Base-by-base conservation (phyloP, 2,797 vertebrate species). In the Erithacus rubecula region DNA sequence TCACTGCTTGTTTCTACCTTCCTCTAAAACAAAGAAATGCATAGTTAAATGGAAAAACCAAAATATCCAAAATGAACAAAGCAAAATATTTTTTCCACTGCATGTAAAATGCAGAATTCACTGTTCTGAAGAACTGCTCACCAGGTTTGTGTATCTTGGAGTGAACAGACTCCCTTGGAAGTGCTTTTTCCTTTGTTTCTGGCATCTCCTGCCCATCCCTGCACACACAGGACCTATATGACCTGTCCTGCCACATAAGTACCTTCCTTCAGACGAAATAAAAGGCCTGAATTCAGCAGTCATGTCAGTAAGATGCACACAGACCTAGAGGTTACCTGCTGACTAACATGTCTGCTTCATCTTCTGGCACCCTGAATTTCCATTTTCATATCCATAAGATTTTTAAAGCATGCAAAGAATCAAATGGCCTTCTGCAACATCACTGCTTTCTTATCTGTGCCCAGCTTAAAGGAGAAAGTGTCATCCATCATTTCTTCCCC, bases 191-290 rank as follows among this genome's bases (percentile, higher is more conserved):
- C 22, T 69, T 74, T 65, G 34, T 34, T 81, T 29, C 14, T 36
- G 15, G 18, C 58, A 47, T 24, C 46, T 87, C 39, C 37, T 58
- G 67, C 39, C 32, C 67, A 55, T 37, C 26, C 30, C 22, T 64
- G 65, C 41, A 15, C n/a, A 62, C 16, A n/a, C 10, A 46, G n/a
- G 15, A 71, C 2, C 3, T 53, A 14, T 5, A 20, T 5, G 16
- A 11, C 10, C 53, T 49, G 7, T 76, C 55, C 30, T 82, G 32
- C 17, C 7, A 1, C 1, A 0, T 5, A 22, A 2, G 8, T 44
- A 14, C 16, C 67, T 70, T 83, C 32, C n/a, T 79, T 49, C 64
- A 86, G 56, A 43, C 13, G 51, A 87, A 87, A 62, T 29, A 60
- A 56, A 76, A 72, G 23, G 18, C 24, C 47, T 59, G 79, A 68